These are phyloP conservation scores for Vesta saturnalis DNA, from an alignment of 2,888 invertebrate species.

Conservation along the genomic window DNA sequence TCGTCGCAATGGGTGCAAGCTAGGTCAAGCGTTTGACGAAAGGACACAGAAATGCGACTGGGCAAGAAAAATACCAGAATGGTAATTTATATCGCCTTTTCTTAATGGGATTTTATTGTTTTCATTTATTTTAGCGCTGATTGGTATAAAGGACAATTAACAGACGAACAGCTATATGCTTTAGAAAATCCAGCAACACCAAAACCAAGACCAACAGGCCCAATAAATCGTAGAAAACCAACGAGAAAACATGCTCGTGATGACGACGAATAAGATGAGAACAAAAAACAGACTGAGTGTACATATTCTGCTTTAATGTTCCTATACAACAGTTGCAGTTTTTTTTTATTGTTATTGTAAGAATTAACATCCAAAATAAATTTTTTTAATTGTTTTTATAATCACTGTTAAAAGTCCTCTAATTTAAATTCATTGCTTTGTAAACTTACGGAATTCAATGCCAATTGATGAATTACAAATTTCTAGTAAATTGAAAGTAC, in stretches of 20 bases:
- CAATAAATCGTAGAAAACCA: slow-evolving; percentile 64
- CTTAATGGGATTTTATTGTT: not conserved
- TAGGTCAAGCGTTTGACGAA: slow-evolving; percentile 91
- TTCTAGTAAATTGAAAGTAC: slow-evolving; percentile 10
- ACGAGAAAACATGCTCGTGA: slow-evolving; percentile 47
- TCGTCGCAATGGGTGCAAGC: slow-evolving; percentile 85
- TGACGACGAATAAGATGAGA: slow-evolving; percentile 42
- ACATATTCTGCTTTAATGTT: slow-evolving; percentile 19
- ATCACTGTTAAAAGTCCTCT: not conserved
- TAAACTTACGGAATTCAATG: too few species aligned
- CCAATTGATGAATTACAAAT: too few species aligned
- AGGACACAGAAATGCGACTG: slow-evolving; percentile 82
- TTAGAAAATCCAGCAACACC: slow-evolving; percentile 81
- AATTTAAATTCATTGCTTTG: too few species aligned
- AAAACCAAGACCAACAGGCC: slow-evolving; percentile 68
- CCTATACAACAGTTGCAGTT: slow-evolving; percentile 18
- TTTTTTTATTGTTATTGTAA: not conserved
- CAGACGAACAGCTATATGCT: slow-evolving; percentile 81
- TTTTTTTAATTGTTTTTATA: not conserved
- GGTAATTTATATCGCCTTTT: slow-evolving; percentile 66
- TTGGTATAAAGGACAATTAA: slow-evolving; percentile 88
- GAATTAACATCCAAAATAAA: slow-evolving; percentile 6
- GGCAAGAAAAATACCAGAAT: slow-evolving; percentile 89
- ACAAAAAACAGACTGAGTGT: slow-evolving; percentile 31
- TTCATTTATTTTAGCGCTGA: slow-evolving; percentile 72